A percentile compares a stretch with the other conserved stretches of the same genome.
Conservation (phyloP, 2,113 vertebrate species). For the Scopus umbretta region DNA sequence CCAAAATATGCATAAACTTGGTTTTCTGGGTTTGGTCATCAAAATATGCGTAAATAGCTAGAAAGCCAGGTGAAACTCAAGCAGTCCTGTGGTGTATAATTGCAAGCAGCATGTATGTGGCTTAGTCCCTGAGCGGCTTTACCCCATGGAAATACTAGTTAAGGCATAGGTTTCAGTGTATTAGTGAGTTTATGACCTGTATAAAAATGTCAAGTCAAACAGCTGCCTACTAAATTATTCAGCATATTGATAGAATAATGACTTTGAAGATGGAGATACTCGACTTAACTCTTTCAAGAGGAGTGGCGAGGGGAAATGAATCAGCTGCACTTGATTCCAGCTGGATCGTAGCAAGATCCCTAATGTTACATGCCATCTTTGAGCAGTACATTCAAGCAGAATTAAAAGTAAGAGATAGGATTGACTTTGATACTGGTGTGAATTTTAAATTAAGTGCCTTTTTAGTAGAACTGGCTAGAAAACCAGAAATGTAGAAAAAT, state of each 20-base stretch:
- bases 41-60: fast-evolving
- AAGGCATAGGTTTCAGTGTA: background rate
- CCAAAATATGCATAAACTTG: too few species aligned
- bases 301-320: background rate
- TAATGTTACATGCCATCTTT: fast-evolving
- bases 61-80: background rate
- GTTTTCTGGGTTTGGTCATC: background rate
- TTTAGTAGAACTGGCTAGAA: background rate
- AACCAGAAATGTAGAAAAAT: background rate
- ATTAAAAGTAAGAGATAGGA: background rate
- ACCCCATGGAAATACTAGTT: background rate
- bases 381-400: background rate
- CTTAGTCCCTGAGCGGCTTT: background rate
- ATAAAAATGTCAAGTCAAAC: background rate
- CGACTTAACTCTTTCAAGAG: background rate
- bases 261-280: background rate
- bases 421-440: background rate
- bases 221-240: conserved; percentile 33
- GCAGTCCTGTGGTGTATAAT: background rate
- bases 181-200: background rate
- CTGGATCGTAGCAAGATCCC: background rate
- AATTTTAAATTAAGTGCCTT: background rate
- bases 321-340: background rate
- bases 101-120: background rate
- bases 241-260: background rate